Percentiles rank a stretch among this genome's conserved stretches.
Conservation (phyloP, 1,140 invertebrate genomes). For the Tetramorium alpestre region DNA sequence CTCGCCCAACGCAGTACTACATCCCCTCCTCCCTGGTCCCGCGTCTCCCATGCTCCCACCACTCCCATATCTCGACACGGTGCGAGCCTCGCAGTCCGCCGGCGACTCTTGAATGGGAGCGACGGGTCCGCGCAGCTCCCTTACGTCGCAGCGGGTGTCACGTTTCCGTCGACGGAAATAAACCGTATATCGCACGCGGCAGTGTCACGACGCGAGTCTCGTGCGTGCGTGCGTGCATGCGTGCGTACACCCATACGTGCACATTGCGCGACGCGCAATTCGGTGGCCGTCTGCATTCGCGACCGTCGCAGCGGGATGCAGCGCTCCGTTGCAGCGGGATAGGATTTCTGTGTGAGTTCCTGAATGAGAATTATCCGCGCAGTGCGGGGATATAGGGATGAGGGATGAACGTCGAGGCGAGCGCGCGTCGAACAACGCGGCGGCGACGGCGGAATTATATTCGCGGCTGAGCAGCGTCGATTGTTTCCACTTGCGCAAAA, state of each 20-base stretch:
- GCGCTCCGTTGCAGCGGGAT: slow-evolving; percentile 30
- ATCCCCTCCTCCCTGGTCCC: slow-evolving; percentile 44
- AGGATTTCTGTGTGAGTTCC: slow-evolving; percentile 40
- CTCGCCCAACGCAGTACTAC: slow-evolving; percentile 47
- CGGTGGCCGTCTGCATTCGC: not conserved
- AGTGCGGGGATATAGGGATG: not conserved
- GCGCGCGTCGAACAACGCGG: not conserved
- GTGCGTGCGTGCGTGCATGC: slow-evolving; percentile 4
- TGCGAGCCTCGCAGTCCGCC: slow-evolving; percentile 81
- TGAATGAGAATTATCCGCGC: slow-evolving; percentile 32
- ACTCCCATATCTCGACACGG: slow-evolving; percentile 77
- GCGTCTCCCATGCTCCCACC: slow-evolving; percentile 67
- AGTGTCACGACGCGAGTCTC: slow-evolving; percentile 15
- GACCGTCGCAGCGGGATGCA: not conserved
- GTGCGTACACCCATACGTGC: not conserved
- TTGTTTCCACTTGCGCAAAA: not conserved
- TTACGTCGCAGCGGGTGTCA: slow-evolving; percentile 64
- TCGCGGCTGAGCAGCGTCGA: slow-evolving; percentile 14
- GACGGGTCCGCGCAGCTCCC: slow-evolving; percentile 70
- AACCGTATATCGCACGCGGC: slow-evolving; percentile 50
- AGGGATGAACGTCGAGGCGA: not conserved
- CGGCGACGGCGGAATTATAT: not conserved
- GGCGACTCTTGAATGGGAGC: slow-evolving; percentile 81
- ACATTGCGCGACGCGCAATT: slow-evolving; percentile 3
- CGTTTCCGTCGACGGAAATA: slow-evolving; percentile 73